Base-by-base conservation (phyloP, 2,113 vertebrate species). In the Aspiorhynchus laticeps region DNA sequence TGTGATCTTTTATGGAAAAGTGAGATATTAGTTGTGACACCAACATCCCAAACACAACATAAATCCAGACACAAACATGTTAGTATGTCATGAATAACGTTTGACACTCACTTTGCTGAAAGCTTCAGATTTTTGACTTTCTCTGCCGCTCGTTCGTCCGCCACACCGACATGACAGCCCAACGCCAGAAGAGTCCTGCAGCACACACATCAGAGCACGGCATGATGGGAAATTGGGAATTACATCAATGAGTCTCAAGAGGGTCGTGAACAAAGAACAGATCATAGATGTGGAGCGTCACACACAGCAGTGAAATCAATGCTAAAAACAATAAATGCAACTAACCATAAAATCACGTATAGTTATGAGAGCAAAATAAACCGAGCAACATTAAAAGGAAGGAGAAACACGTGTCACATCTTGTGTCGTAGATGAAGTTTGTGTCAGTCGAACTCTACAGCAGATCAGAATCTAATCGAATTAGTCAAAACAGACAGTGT, bases 41-140 rank as follows among this genome's bases (percentile, higher is more conserved):
- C 21, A 24, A 8, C 2, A 9, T 59, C 56, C 56, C 21, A 24
- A 24, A 59, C 56, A 59, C 56, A 59, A 59, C 56, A 59, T 59
- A 59, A 59, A 24, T 41, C 73, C 73, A 17, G 7, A 63, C 24
- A 81, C 78, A 38, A n/a, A 24, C 8, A 7, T 53, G 26, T 21
- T 21, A 24, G 19, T 41, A 12, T 24, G 5, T 15, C 19, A 26
- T 10, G 21, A 11, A 19, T 38, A 24, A 31, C 7, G 4, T 15
- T 36, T 10, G 81, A 85, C 71, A 95, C 96, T 97, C 94, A 99
- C 98, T 96, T 98, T 85, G 95, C 91, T 1, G 98, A 96, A 38
- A 99, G 95, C 90, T 98, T 98, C 91, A 98, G 93, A 88, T 94
- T 97, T 90, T 97, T 98, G 69, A 99, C 97, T 90, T 97, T 98